These are phyloP conservation scores for Heteromyza rotundicornis DNA, from an alignment of 2,888 invertebrate species.

Conservation along the genomic window DNA sequence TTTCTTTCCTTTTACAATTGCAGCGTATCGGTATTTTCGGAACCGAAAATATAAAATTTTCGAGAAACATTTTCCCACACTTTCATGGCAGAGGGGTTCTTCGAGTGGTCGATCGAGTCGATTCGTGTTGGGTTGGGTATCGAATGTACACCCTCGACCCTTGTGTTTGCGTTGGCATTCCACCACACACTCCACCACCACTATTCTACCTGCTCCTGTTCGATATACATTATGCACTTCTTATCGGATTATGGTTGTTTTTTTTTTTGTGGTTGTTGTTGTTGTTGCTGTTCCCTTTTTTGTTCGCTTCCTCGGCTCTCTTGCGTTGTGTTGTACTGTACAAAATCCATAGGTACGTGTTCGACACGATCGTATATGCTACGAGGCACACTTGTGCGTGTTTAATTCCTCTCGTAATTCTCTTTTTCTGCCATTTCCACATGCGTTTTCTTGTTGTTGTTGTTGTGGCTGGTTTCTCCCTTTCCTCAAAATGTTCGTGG, in stretches of 20 bases:
- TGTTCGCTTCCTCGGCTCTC: constrained; percentile 11
- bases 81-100: constrained; percentile 26
- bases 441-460: background rate
- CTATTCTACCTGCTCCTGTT: constrained; percentile 3
- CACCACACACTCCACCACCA: constrained; percentile 1
- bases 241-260: constrained; percentile 19
- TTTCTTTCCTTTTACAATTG: constrained; percentile 27
- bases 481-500: constrained; percentile 28
- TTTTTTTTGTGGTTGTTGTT: constrained; percentile 24
- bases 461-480: constrained; percentile 27
- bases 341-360: background rate
- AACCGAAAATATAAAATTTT: constrained; percentile 27
- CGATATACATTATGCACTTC: background rate
- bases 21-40: constrained; percentile 24
- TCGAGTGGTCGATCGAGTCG: background rate
- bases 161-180: constrained; percentile 8
- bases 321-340: constrained; percentile 16
- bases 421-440: constrained; percentile 26
- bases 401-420: constrained; percentile 29
- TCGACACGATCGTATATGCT: constrained; percentile 18
- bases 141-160: constrained; percentile 17
- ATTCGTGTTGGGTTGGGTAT: constrained; percentile 3
- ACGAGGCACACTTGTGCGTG: constrained; percentile 37
- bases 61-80: constrained; percentile 60
- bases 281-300: constrained; percentile 22